Base-by-base conservation (phyloP, 2,888 invertebrate species). In the Mythimna loreyi region DNA sequence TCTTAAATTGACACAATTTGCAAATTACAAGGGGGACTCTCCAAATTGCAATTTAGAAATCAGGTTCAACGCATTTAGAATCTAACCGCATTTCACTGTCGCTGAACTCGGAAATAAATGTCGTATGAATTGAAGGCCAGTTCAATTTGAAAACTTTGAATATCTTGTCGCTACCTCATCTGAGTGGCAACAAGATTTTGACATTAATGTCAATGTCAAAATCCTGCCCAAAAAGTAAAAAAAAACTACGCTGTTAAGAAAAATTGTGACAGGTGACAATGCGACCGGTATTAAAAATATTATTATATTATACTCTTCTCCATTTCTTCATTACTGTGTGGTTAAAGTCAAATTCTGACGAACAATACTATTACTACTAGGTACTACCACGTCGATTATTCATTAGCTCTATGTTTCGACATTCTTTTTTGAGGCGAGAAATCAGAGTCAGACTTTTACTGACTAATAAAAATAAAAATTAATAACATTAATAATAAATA, bases 1-100 rank as follows among this genome's bases (percentile, higher is more conserved):
- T 72, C 56, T 30, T 53, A 78, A 72, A 75, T 78, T 78, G 75
- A 78, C 50, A 60, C 78, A 77, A 75, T 77, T 75, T 63, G 50
- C n/a, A 57, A 72, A 75, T 75, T 21, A 64, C 60, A 36, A 49
- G 52, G 75, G 78, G 73, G 78, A 52, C 33, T 49, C 72, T 49
- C 28, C 57, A 78, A 72, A 78, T 57, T 65, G 72, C 73, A 52
- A 72, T 65, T 57, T 65, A 72, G 64, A 65, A 64, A 58, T 58
- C 56, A 63, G 60, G 49, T 28, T 75, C 73, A 72, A 64, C 52
- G 50, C 45, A 70, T 77, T 60, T 63, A 62, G 70, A 40, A 77
- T 77, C 43, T 63, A 69, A 70, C 56, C 19, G 50, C 36, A 50
- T 33, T 67, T 73, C 70, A 40, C 60, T 69, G 60, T n/a, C 77